Base-by-base conservation (phyloP, 2,888 invertebrate species). In the Alloscopus bannaensis region DNA sequence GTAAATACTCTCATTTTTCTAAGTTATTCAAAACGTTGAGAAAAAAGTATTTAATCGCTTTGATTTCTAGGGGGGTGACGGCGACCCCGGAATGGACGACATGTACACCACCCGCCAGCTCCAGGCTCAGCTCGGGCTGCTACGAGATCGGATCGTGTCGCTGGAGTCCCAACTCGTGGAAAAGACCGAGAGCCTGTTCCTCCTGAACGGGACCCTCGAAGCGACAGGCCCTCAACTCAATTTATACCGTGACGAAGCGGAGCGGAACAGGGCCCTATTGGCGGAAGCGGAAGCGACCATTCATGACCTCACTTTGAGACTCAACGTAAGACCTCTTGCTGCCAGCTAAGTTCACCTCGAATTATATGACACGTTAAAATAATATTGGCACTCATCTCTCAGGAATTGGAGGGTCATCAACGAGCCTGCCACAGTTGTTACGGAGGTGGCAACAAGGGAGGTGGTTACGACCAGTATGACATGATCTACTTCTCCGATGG, bases 71-170 rank as follows among this genome's bases (percentile, higher is more conserved):
- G 47, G 47, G 11, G 18, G 47, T n/a, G 52, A 24, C 3, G 3
- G 4, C 24, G 52, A 52, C 6, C 24, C 2, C 24, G 52, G 24
- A 6, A 52, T 22, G 52, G 52, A 52, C 11, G 52, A 52, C 24
- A 22, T 16, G 13, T 52, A 52, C 52, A 52, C 52, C 20, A 4
- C 52, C 20, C 3, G 24, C 13, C 60, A 60, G 16, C 60, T 60
- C 2, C n/a, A 22, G 6, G 20, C 60, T 36, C 60, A 60, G 16
- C 22, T 40, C 3, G 13, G 13, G 4, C 13, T 60, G 4, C 36
- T 60, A 8, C 20, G 40, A 13, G 13, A 40, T 24, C 36, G 29
- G 0, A 20, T 36, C 1, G 36, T 1, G 6, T 36, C 20, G 24
- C 8, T 60, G 22, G 60, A 40, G 24, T 28, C 60, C 24, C 40